Evolutionary conservation across 2,888 invertebrate species (phyloP), one percentile per base, ranked within the genome.

Genomic region (Chesias legatella): DNA sequence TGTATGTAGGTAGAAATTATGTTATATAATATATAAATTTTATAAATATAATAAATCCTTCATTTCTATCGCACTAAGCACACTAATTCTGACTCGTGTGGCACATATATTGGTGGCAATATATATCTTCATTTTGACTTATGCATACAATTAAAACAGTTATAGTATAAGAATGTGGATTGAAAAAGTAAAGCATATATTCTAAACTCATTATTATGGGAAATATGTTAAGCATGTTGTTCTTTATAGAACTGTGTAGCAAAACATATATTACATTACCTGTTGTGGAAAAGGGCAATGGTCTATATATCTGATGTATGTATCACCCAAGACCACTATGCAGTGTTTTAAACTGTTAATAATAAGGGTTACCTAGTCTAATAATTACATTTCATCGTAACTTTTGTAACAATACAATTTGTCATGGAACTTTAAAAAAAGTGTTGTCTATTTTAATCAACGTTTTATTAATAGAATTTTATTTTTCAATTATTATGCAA

Each of bases 151-250:
- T 43, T 46, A 24, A 48, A 43, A 43, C 38, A 33, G 43, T 48
- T 47, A 45, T 48, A 52, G 50, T 39, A 30, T 55, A 55, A 55
- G 54, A 44, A 46, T 48, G 46, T 34, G 39, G 40, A 39, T 35
- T 38, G 39, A 39, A 58, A 58, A 69, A 58, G 83, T 84, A 78
- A 84, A 84, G 83, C 83, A 83, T 79, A 80, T 83, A 84, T 85
- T 83, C 82, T 84, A 84, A 84, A 85, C 64, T 79, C 72, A 74
- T 73, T 73, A 60, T 76, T 75, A 74, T 60, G 63, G 64, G 44
- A 48, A 63, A 54, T 68, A 69, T 70, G 67, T 64, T 68, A 70
- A 68, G 59, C 56, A 63, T 59, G 53, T 56, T 60, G 57, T 57
- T 62, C 45, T 36, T 44, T 62, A 58, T 60, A 58, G 50, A 56